Percentiles rank a stretch among this genome's conserved stretches.
Conservation (phyloP, 2,888 invertebrate genomes). For the Drosophila infuscata region DNA sequence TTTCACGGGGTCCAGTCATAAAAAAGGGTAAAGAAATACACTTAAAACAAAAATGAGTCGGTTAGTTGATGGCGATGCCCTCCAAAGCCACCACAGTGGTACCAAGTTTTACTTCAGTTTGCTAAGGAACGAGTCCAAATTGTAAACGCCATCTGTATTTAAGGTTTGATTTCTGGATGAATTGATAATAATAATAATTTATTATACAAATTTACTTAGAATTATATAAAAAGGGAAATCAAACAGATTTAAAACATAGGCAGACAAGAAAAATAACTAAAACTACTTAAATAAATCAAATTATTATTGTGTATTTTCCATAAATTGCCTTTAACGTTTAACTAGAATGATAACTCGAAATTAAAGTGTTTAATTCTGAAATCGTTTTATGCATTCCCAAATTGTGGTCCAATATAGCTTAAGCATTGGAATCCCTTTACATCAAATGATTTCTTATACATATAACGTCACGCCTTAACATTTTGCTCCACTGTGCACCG, state of each 20-base stretch:
- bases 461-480: not conserved
- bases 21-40: constrained; percentile 80
- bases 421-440: not conserved
- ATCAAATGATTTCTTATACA: not conserved
- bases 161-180: not conserved
- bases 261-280: not conserved
- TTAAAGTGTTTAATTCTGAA: fast-evolving
- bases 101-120: not conserved
- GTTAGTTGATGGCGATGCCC: constrained; percentile 37
- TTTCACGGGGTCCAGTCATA: constrained; percentile 77
- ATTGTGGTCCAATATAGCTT: not conserved
- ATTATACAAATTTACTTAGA: not conserved
- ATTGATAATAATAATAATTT: not conserved
- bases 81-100: constrained; percentile 38
- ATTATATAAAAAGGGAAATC: not conserved
- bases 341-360: not conserved
- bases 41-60: constrained; percentile 64
- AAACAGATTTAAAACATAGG: not conserved
- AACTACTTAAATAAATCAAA: not conserved
- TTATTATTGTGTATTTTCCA: not conserved
- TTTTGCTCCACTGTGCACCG: constrained; percentile 49
- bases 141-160: not conserved
- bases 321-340: not conserved
- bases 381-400: not conserved
- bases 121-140: not conserved